Base-by-base conservation (phyloP, 37 sponge, comb jelly and placozoan genomes). In the Cladorhizidae sp. region DNA sequence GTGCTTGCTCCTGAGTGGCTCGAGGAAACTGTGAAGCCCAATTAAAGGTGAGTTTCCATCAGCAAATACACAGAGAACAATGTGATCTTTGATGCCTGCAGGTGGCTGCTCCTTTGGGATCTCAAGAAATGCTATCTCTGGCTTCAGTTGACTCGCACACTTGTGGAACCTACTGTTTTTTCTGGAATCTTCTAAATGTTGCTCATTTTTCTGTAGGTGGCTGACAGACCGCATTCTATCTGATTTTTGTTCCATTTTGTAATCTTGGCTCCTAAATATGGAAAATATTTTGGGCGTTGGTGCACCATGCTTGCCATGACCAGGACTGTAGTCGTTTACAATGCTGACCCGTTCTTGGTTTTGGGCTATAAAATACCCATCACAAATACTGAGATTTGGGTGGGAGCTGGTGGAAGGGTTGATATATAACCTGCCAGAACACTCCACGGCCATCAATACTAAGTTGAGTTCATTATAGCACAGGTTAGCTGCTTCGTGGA, bases 61-160 rank as follows among this genome's bases (percentile, higher is more conserved):
- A 36, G 88, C 87, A 85, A 94, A 88, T 58, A 90, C 81, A 73
- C 95, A 90, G 29, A 94, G 72, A 45, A 94, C 83, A 25, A 90
- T 57, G 49, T 94, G 95, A 40, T 90, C 72, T 8, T 64, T 69
- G 2, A 80, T 39, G 18, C 41, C 58, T 26, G 54, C 36, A 35
- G 12, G 15, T 1, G 45, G 43, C 28, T 20, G 14, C 1, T 23
- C 21, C 1, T 43, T 1, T 22, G 2, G n/a, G 28, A 40, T 43
- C 3, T 36, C 28, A 62, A 6, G 1, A n/a, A 40, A 43, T 22
- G 14, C 9, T 28, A 23, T 39, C 33, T 74, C 57, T 26, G 57
- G 9, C 37, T 61, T 62, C 42, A 77, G 22, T 3, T 62, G 15
- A 22, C 12, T 39, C 20, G 71, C 71, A 54, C 17, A 54, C 52